Evolutionary conservation across 2,797 vertebrate genomes (phyloP).

Genomic region (Enteromius paludinosus): DNA sequence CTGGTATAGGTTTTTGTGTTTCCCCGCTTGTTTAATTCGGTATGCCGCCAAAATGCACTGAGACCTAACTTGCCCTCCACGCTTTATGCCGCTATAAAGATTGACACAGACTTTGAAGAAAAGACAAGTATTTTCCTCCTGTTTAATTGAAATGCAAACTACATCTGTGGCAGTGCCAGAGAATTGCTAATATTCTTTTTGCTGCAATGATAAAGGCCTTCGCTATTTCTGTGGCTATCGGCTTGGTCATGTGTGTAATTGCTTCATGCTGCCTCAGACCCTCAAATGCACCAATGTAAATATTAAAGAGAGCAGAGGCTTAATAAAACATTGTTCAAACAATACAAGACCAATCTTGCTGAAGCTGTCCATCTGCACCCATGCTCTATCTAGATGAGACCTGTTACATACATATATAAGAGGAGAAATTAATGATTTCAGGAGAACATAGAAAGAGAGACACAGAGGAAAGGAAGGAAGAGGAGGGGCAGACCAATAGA

Average conservation of each 20-base stretch:
- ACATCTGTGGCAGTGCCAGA: constrained; percentile 74
- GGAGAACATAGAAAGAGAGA: constrained; percentile 52
- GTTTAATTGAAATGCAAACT: constrained; percentile 87
- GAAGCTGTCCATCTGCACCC: constrained; percentile 66
- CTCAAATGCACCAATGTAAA: constrained; percentile 79
- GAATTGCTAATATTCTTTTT: constrained; percentile 74
- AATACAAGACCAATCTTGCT: constrained; percentile 77
- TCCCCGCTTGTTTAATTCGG: constrained; percentile 63
- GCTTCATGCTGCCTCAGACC: constrained; percentile 78
- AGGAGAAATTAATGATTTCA: constrained; percentile 33
- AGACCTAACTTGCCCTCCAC: constrained; percentile 67
- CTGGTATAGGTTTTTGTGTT: constrained; percentile 21
- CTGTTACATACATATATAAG: constrained; percentile 51
- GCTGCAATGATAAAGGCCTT: constrained; percentile 76
- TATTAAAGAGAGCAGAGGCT: constrained; percentile 75
- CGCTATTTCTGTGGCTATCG: constrained; percentile 77
- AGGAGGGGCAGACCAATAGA: constrained; percentile 69
- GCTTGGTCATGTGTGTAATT: constrained; percentile 81
- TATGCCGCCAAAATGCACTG: constrained; percentile 65
- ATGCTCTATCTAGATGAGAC: constrained; percentile 67
- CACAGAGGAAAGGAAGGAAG: constrained; percentile 35
- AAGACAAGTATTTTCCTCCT: constrained; percentile 68
- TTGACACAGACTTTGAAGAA: constrained; percentile 79
- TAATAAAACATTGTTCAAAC: constrained; percentile 85
- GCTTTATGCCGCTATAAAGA: constrained; percentile 70